Evolutionary conservation across 1,140 invertebrate genomes (phyloP).

Genomic region (Monomorium pharaonis): DNA sequence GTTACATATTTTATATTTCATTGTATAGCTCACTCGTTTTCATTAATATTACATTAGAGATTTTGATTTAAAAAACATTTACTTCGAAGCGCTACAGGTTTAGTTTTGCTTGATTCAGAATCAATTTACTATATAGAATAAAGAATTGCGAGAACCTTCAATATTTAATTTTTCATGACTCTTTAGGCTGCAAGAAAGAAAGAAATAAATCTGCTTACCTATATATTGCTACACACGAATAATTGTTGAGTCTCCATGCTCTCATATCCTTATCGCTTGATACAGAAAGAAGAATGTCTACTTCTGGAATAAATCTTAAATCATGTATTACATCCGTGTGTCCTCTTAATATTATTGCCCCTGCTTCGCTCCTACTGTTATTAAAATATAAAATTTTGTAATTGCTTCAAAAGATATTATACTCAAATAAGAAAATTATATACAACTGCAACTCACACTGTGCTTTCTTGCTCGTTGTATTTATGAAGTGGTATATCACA

Average conservation of each 20-base stretch:
- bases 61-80: not conserved
- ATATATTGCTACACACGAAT: conserved; percentile 89
- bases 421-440: conserved; percentile 15
- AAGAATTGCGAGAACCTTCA: not conserved
- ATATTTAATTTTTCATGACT: not conserved
- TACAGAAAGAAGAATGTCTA: conserved; percentile 89
- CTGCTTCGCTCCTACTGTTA: conserved; percentile 81
- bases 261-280: conserved; percentile 92
- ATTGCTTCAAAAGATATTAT: not conserved
- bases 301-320: conserved; percentile 87
- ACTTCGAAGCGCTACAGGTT: not conserved
- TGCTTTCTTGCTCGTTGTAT: conserved; percentile 66
- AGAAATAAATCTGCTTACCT: conserved; percentile 85
- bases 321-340: conserved; percentile 91
- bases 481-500: conserved; percentile 74
- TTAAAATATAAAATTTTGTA: conserved; percentile 4
- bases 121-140: not conserved
- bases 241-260: conserved; percentile 89
- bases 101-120: not conserved
- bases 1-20: conserved; percentile 70
- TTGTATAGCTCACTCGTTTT: too few relatives aligned
- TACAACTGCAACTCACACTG: conserved; percentile 67
- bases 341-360: conserved; percentile 88
- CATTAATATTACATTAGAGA: too few relatives aligned
- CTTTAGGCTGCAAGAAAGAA: not conserved